Percentiles rank a stretch among this genome's conserved stretches.
phyloP scores from a whole-genome alignment of 2,113 vertebrate species.

The Phocoena sinus region DNA sequence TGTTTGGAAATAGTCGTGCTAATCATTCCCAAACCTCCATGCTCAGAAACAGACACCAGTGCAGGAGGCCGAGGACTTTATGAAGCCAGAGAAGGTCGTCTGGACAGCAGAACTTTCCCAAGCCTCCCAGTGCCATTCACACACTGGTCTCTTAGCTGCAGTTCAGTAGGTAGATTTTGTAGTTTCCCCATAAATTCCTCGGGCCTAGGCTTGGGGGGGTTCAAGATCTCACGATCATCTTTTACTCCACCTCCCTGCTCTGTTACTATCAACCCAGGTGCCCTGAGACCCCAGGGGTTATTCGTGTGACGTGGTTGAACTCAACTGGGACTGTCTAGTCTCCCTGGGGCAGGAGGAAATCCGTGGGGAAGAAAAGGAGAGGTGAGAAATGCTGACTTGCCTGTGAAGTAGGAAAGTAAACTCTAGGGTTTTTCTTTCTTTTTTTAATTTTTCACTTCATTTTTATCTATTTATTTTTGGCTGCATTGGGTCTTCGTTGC shows the following conservation, averaged over 20 bases:
- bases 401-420: not conserved
- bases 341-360: not conserved
- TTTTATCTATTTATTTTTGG: too few relatives aligned
- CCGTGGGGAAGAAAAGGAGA: not conserved
- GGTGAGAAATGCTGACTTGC: not conserved
- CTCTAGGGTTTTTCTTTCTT: not conserved
- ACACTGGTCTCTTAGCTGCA: accelerated
- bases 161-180: not conserved
- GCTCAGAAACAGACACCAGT: not conserved
- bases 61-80: not conserved
- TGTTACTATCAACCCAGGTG: not conserved
- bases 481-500: too few relatives aligned
- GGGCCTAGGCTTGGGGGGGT: not conserved
- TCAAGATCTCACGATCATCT: not conserved
- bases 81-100: not conserved
- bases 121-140: not conserved
- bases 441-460: too few relatives aligned
- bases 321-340: not conserved
- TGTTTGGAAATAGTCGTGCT: not conserved
- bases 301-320: not conserved
- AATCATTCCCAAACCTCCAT: not conserved
- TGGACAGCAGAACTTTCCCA: slow-evolving; percentile 21
- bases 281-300: not conserved
- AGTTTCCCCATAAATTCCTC: not conserved
- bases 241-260: slow-evolving; percentile 13